Percentiles rank a stretch among this genome's conserved stretches.
phyloP scores from a whole-genome alignment of 1,140 invertebrate genomes.

The Drosophila subobscura region DNA sequence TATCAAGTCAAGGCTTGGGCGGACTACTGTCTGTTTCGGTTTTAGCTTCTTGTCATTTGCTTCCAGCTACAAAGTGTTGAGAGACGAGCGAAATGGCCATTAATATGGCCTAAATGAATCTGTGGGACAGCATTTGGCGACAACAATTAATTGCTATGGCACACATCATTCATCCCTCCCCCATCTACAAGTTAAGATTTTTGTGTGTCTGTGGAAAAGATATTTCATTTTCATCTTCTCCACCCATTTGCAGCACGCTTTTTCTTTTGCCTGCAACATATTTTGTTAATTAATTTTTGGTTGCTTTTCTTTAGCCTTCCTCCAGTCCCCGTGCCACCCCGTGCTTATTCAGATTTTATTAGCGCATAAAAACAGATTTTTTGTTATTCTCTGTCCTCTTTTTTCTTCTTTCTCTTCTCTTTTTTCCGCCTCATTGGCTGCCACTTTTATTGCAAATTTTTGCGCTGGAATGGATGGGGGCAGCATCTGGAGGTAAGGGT shows the following conservation, averaged over 20 bases:
- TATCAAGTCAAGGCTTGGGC: slow-evolving; percentile 11
- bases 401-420: slow-evolving; percentile 6
- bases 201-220: slow-evolving; percentile 11
- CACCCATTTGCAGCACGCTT: slow-evolving; percentile 9
- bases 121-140: slow-evolving; percentile 36
- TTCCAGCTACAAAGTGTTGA: slow-evolving; percentile 17
- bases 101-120: slow-evolving; percentile 51
- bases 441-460: slow-evolving; percentile 44
- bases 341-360: slow-evolving; percentile 44
- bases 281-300: slow-evolving; percentile 63
- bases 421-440: slow-evolving; percentile 9
- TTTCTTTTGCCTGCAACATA: slow-evolving; percentile 39
- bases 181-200: slow-evolving; percentile 2
- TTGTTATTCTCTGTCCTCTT: not conserved
- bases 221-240: slow-evolving; percentile 37
- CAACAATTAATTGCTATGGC: slow-evolving; percentile 54
- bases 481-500: no score
- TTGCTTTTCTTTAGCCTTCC: slow-evolving; percentile 12
- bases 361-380: slow-evolving; percentile 56
- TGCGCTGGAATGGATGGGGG: slow-evolving; percentile 16
- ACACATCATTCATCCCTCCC: not conserved
- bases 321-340: not conserved
- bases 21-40: not conserved
- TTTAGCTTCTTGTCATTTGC: not conserved
- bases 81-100: slow-evolving; percentile 19